A percentile compares a stretch with the other conserved stretches of the same genome.
phyloP scores from a whole-genome alignment of 2,888 invertebrate species.

The Prionchulus punctatus region DNA sequence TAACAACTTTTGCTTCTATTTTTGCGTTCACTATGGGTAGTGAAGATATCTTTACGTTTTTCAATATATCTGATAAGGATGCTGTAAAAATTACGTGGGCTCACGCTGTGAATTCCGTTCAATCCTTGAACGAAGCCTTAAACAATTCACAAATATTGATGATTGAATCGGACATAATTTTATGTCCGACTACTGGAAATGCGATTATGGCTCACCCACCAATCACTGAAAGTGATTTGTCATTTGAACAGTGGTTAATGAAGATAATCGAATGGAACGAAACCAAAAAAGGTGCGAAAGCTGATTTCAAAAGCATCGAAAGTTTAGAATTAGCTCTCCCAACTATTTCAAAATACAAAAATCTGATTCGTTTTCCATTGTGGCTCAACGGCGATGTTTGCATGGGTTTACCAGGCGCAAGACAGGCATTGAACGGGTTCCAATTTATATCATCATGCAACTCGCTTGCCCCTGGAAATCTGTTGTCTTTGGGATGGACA shows the following conservation, averaged over 20 bases:
- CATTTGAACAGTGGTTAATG: not conserved
- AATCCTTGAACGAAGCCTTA: not conserved
- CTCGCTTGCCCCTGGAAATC: not conserved
- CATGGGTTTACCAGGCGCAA: not conserved
- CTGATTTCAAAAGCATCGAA: not conserved
- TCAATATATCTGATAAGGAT: not conserved
- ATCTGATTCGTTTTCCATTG: not conserved
- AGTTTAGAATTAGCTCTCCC: too few relatives aligned
- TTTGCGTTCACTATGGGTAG: not conserved
- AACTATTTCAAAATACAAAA: not conserved
- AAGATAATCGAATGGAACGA: not conserved
- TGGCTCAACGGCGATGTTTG: not conserved
- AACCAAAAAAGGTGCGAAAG: not conserved
- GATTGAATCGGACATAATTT: not conserved
- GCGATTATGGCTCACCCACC: not conserved
- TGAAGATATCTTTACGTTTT: not conserved
- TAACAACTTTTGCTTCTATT: not conserved
- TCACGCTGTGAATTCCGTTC: not conserved
- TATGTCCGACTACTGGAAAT: not conserved
- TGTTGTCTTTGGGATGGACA: not conserved
- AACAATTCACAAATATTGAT: not conserved
- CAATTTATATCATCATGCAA: not conserved
- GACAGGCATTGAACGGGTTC: not conserved
- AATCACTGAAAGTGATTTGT: not conserved
- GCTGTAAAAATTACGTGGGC: not conserved